Percentiles rank a stretch among this genome's conserved stretches.
Evolutionary conservation across 1,140 invertebrate species (phyloP).

Genomic region (Philopotamus ludificatus): DNA sequence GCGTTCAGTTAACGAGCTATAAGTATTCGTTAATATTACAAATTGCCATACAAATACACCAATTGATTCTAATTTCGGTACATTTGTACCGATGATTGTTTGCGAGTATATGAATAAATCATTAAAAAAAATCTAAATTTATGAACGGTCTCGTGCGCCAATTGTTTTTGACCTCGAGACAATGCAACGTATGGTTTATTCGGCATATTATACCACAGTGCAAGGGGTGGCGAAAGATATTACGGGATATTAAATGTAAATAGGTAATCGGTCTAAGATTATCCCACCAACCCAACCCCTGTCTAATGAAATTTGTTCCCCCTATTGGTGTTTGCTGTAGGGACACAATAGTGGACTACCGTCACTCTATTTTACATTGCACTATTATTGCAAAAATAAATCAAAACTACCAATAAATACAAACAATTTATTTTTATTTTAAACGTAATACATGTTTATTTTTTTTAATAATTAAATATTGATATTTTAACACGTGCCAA

Average conservation of each 20-base stretch:
- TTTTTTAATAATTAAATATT: not conserved
- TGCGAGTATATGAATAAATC: no score
- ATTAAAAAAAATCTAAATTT: no score
- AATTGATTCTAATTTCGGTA: no score
- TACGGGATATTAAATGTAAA: slow-evolving; percentile 41
- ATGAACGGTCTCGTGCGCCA: no score
- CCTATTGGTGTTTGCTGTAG: slow-evolving; percentile 18
- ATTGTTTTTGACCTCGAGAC: not conserved
- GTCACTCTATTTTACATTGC: not conserved
- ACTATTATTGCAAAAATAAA: no score
- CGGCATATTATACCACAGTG: slow-evolving; percentile 9
- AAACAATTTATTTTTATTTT: not conserved
- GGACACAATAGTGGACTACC: slow-evolving; percentile 10
- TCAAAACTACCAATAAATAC: no score
- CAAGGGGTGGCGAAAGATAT: slow-evolving; percentile 28
- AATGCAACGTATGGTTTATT: not conserved
- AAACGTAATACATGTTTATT: not conserved
- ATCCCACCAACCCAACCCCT: slow-evolving; percentile 25
- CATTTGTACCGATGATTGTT: no score
- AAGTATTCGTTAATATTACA: no score
- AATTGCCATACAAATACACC: no score
- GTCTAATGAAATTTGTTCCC: slow-evolving; percentile 40
- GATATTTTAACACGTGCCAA: not conserved
- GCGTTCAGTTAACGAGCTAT: no score
- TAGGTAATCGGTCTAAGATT: slow-evolving; percentile 37